phyloP scores from a whole-genome alignment of 2,113 vertebrate species.

The Scomber scombrus region DNA sequence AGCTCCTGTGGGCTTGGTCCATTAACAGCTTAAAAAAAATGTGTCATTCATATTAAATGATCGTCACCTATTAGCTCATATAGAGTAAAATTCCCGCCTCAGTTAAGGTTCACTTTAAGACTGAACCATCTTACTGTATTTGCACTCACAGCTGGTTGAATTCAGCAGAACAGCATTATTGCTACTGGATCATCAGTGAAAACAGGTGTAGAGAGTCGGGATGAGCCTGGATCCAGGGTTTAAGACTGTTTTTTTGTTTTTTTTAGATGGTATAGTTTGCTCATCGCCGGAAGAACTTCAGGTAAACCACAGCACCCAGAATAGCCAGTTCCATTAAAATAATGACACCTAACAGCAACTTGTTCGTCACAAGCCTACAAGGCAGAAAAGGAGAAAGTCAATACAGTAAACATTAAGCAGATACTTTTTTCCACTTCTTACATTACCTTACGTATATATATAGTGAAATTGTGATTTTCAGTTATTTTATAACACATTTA shows the following conservation, averaged over 20 bases:
- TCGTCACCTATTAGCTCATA: not conserved
- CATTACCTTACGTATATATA: too few relatives aligned
- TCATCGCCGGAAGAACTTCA: slow-evolving; percentile 91
- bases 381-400: not conserved
- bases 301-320: slow-evolving; percentile 92
- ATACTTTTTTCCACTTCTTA: not conserved
- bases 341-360: slow-evolving; percentile 91
- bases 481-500: too few relatives aligned
- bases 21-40: slow-evolving; percentile 16
- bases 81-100: not conserved
- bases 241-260: not conserved
- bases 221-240: slow-evolving; percentile 6
- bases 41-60: slow-evolving; percentile 4
- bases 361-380: slow-evolving; percentile 93
- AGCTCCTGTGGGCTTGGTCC: slow-evolving; percentile 37
- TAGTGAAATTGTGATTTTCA: too few relatives aligned
- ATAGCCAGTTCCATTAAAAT: slow-evolving; percentile 94
- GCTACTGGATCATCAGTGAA: slow-evolving; percentile 39
- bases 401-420: not conserved
- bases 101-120: slow-evolving; percentile 6
- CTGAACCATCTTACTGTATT: not conserved
- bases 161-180: slow-evolving; percentile 52
- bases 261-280: too few relatives aligned
- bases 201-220: slow-evolving; percentile 11
- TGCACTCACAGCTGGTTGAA: slow-evolving; percentile 22